Conservation (phyloP, 2,797 vertebrate species). For the Gymnopithys bicolor region DNA sequence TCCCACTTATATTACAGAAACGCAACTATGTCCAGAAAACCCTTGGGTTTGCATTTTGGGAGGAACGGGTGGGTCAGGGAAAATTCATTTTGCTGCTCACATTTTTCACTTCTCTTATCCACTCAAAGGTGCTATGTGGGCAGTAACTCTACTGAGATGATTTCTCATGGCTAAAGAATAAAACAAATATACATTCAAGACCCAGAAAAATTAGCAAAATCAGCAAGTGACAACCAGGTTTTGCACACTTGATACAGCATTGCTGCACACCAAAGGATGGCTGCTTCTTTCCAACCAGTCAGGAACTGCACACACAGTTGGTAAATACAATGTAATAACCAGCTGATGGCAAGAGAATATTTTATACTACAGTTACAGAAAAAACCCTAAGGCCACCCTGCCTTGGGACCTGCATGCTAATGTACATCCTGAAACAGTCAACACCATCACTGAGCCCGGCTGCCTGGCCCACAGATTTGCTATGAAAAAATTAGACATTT, state of each 20-base stretch:
- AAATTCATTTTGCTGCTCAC: neutral
- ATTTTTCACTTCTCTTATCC: neutral
- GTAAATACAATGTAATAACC: neutral
- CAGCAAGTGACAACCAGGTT: neutral
- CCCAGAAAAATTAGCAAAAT: neutral
- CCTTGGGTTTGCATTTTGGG: neutral
- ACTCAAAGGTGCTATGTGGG: neutral
- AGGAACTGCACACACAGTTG: neutral
- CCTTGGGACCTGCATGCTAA: neutral
- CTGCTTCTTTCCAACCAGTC: neutral
- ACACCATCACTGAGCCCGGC: neutral
- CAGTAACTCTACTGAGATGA: neutral
- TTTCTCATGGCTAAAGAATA: neutral
- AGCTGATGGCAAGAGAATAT: conserved; percentile 16
- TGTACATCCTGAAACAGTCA: neutral
- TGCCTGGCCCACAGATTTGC: neutral
- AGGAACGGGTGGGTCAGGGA: neutral
- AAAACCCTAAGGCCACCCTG: neutral
- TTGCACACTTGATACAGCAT: neutral
- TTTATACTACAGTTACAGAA: neutral
- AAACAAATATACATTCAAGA: neutral
- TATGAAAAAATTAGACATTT: conserved; percentile 19
- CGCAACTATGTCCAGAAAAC: neutral
- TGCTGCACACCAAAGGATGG: neutral
- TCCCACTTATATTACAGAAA: neutral